phyloP scores from a whole-genome alignment of 2,113 vertebrate genomes.

The Poeciliopsis turrubarensis region DNA sequence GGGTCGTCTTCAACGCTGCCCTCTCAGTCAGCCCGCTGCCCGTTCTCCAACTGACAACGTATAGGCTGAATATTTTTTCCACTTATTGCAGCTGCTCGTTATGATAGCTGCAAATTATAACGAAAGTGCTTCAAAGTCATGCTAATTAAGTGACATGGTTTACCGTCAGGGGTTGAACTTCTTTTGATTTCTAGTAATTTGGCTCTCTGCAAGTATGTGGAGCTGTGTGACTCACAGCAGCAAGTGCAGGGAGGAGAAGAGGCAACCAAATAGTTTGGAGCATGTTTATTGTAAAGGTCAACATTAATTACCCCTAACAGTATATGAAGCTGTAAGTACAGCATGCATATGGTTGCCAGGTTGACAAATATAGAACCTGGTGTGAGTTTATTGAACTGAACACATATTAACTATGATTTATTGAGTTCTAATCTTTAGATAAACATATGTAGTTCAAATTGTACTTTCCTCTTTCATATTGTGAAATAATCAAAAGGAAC shows the following conservation, averaged over 20 bases:
- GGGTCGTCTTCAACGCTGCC: not conserved
- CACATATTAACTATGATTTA: not conserved
- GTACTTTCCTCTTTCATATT: not conserved
- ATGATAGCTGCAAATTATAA: not conserved
- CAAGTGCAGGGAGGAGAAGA: not conserved
- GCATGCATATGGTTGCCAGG: not conserved
- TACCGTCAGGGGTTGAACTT: constrained; percentile 5
- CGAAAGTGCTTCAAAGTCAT: constrained; percentile 10
- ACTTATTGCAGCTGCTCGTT: constrained; percentile 2
- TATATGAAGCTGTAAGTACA: not conserved
- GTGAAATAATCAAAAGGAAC: not conserved
- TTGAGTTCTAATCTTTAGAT: not conserved
- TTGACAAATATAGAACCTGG: too few species aligned
- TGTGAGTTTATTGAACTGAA: not conserved
- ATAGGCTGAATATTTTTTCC: not conserved
- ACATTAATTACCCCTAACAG: not conserved
- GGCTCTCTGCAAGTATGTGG: not conserved
- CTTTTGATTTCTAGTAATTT: constrained; percentile 6
- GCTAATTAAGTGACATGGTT: not conserved
- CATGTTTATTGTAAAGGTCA: not conserved
- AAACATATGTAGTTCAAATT: not conserved
- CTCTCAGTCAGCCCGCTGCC: not conserved
- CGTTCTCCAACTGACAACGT: not conserved
- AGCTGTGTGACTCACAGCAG: not conserved
- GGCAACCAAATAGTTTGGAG: not conserved